Conservation (phyloP, 2,888 invertebrate genomes). For the Timema podura region DNA sequence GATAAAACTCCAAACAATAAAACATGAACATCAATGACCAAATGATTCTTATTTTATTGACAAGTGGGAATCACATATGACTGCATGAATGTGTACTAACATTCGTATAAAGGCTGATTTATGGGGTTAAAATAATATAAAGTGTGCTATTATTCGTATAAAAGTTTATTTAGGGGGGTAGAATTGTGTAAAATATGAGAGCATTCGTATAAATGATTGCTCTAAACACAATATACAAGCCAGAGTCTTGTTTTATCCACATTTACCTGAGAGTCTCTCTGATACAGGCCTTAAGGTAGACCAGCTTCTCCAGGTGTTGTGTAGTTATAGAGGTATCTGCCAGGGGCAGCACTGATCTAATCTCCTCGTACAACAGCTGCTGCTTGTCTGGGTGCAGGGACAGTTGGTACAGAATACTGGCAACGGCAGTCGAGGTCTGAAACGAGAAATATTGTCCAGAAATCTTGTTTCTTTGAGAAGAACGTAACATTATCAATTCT, state of each 20-base stretch:
- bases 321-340: slow-evolving; percentile 50
- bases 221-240: neutral
- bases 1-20: too few species aligned
- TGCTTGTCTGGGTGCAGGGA: slow-evolving; percentile 63
- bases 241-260: neutral
- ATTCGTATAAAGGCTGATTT: too few species aligned
- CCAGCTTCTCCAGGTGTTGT: slow-evolving; percentile 58
- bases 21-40: too few species aligned
- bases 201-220: too few species aligned
- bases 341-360: slow-evolving; percentile 48
- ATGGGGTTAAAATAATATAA: too few species aligned
- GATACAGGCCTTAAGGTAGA: slow-evolving; percentile 66
- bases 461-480: too few species aligned
- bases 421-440: slow-evolving; percentile 73
- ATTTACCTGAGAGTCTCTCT: slow-evolving; percentile 67
- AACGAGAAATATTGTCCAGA: slow-evolving; percentile 32
- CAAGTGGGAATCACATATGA: too few species aligned
- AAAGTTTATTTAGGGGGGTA: too few species aligned
- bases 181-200: too few species aligned
- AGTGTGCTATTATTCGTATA: too few species aligned
- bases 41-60: too few species aligned
- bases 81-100: too few species aligned
- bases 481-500: neutral
- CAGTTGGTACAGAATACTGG: slow-evolving; percentile 68
- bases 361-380: slow-evolving; percentile 57